A percentile compares a stretch with the other conserved stretches of the same genome.
Evolutionary conservation across 2,113 vertebrate species (phyloP).

Genomic region (Podarcis raffonei): DNA sequence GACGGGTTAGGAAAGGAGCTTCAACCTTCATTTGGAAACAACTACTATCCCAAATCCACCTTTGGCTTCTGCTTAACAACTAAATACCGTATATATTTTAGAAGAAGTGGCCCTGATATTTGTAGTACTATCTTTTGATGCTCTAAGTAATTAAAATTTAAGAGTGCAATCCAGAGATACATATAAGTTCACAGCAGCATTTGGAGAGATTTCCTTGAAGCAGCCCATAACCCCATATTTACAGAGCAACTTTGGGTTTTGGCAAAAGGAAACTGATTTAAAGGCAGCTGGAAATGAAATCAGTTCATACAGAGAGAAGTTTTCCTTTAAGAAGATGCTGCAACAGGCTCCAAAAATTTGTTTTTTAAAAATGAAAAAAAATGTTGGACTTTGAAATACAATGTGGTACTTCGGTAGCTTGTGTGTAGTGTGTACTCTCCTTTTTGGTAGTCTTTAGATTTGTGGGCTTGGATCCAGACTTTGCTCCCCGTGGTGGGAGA

Average conservation of each 20-base stretch:
- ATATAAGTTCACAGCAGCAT: background rate
- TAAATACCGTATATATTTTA: background rate
- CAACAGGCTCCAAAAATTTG: background rate
- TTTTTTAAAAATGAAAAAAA: background rate
- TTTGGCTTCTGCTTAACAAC: no score
- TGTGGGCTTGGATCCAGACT: background rate
- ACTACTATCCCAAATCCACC: background rate
- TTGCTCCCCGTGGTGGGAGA: no score
- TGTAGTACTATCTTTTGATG: background rate
- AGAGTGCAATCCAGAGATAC: background rate
- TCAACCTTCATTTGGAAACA: no score
- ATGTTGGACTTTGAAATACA: background rate
- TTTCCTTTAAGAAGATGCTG: background rate
- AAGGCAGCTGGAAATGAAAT: background rate
- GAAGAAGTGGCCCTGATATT: background rate
- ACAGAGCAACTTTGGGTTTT: background rate
- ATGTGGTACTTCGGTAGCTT: background rate
- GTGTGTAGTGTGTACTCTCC: background rate
- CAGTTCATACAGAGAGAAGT: background rate
- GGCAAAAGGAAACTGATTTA: background rate
- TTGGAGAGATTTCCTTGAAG: background rate
- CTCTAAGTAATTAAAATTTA: background rate
- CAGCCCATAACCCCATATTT: background rate
- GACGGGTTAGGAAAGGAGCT: background rate
- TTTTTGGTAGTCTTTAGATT: background rate